These are phyloP conservation scores for Lophura nycthemera DNA, from an alignment of 2,113 vertebrate genomes.

Conservation along the genomic window DNA sequence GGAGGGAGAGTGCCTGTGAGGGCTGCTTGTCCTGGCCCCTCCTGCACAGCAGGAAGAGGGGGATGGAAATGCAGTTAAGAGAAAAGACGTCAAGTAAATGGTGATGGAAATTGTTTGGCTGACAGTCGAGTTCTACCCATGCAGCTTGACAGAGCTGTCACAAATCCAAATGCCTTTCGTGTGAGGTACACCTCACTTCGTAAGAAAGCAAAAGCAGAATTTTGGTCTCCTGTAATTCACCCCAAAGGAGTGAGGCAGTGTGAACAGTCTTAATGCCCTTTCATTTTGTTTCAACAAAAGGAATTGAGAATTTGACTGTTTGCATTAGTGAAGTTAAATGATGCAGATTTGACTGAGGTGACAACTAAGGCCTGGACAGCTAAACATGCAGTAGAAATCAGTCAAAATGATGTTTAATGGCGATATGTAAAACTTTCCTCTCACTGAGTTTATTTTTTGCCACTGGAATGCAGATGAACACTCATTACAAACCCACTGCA, in stretches of 20 bases:
- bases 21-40: neutral
- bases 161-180: neutral
- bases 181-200: neutral
- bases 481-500: neutral
- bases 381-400: neutral
- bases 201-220: conserved; percentile 8
- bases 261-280: neutral
- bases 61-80: neutral
- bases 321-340: neutral
- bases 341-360: neutral
- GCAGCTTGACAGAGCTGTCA: neutral
- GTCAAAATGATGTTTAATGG: neutral
- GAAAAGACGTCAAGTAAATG: neutral
- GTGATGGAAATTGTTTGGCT: neutral
- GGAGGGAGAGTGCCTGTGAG: neutral
- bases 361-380: neutral
- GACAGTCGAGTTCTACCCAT: neutral
- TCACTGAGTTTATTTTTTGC: neutral
- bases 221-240: neutral
- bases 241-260: neutral
- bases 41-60: neutral
- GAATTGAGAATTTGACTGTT: neutral
- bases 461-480: neutral
- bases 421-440: neutral
- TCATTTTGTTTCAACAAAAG: neutral